Base-by-base conservation (phyloP, 2,113 vertebrate genomes). In the Pseudolaguvia tuberculata region DNA sequence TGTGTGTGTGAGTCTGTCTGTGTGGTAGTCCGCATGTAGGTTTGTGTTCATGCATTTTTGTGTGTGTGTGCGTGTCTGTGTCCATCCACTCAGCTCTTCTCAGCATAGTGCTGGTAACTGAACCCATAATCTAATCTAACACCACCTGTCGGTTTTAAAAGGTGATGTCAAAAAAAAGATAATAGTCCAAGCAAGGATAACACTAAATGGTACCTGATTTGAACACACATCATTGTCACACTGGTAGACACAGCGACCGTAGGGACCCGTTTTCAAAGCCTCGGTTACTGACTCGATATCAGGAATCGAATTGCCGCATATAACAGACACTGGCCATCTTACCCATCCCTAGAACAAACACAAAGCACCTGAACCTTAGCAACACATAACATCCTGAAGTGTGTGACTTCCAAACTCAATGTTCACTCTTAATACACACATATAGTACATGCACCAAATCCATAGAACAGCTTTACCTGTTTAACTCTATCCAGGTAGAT, bases 151-250 rank as follows among this genome's bases (percentile, higher is more conserved):
- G n/a, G n/a, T n/a, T n/a, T n/a, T n/a, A n/a, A n/a, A n/a, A n/a
- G n/a, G n/a, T n/a, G n/a, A n/a, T n/a, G n/a, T n/a, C n/a, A n/a
- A n/a, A n/a, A n/a, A n/a, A n/a, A n/a, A n/a, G n/a, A n/a, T n/a
- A n/a, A n/a, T n/a, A n/a, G n/a, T n/a, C n/a, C n/a, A n/a, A n/a
- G 42, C 14, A 48, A 47, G 14, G 27, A 18, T 18, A 56, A 35
- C 35, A 47, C 8, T 14, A 29, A 42, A 39, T 18, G 76, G 57
- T 62, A 93, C 93, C 92, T 94, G 93, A 79, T 94, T 92, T 75
- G 84, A 89, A 81, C 90, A 93, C 31, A 94, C 93, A 6, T 94
- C 92, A 4, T 94, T 94, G 84, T 94, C 93, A 81, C 93, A 94
- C 58, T 90, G 84, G 18, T 93, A 94, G 39, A 94, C 91, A 55